Base-by-base conservation (phyloP, 1,140 invertebrate species). In the Conus ventricosus region DNA sequence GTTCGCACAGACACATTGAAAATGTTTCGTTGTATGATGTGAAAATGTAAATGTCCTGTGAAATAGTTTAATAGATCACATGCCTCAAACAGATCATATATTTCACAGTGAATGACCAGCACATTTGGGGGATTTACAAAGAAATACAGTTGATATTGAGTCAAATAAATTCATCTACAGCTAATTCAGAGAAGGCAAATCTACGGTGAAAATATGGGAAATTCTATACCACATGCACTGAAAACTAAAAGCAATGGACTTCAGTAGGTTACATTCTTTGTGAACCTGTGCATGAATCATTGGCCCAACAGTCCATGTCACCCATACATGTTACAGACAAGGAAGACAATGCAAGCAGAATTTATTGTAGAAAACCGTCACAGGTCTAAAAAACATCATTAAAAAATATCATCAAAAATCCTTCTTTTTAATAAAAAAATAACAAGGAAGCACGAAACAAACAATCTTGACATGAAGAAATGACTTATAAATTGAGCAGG, bases 21-120 rank as follows among this genome's bases (percentile, higher is more conserved):
- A 71, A 71, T n/a, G 67, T 71, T 71, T 71, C 15, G 0, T 71
- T 71, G 11, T 2, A 87, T 87, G 78, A 89, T 63, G 27, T 25
- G 27, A 82, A 87, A 27, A 57, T 39, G 84, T 87, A 53, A 80
- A 54, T 25, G 20, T 78, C 2, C 25, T 51, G 55, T 23, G 15
- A 78, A 76, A 53, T 75, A 60, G 8, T 60, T 60, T 8, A 15
- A 60, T 4, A 60, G 57, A 15, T 60, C n/a, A 60, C 15, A 67
- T 51, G 75, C 54, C 15, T n/a, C 39, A 25, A 67, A 86, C 39
- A 51, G 8, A n/a, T 71, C 13, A 71, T 23, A 23, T 71, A 71
- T 71, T 71, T 13, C 67, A 71, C 20, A 71, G 17, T 23, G 10
- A 71, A n/a, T 71, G 15, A 71, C 67, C 10, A 71, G 67, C 11